Base-by-base conservation (phyloP, 2,888 invertebrate genomes). In the Xestia c-nigrum region DNA sequence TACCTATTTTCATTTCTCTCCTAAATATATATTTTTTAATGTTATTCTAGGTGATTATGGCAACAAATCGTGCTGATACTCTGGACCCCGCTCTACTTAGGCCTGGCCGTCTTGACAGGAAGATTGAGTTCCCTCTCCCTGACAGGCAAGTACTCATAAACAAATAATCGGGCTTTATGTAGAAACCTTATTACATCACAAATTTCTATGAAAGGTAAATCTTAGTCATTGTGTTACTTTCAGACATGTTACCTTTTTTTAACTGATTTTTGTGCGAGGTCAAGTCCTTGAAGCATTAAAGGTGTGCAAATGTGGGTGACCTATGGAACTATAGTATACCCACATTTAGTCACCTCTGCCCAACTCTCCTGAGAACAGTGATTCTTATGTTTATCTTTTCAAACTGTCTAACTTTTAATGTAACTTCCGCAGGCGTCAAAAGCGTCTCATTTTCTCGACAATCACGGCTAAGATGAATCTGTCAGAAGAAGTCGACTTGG, bases 91-190 rank as follows among this genome's bases (percentile, higher is more conserved):
- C 99, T 52, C 96, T 99, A 24, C 97, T 99, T 43, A 97, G 99
- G 91, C 99, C 99, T 7, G 99, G 99, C 24, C 98, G 99, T 93
- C 97, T 99, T 77, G 99, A 99, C 96, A 97, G 99, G 87, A 99
- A 99, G 96, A 99, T 99, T 88, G 99, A 99, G 94, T 99, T 99
- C 95, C 99, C 99, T 10, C 96, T 99, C 78, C 99, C 99, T 0
- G 99, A 99, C 96, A 97, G 98, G 91, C 96, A 89, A 86, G 61
- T 75, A 50, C n/a, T 10, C 0, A 24, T 38, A 68, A 0, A 9
- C 19, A 61, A 21, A 19, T 6, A 6, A 55, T 47, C 38, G 55
- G 21, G 6, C 6, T 9, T 0, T 55, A 47, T 0, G 21, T 61
- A 16, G 16, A 52, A 76, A 47, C 43, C 0, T 14, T 21, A 46